These are phyloP conservation scores for Rhopalosiphum maidis DNA, from an alignment of 1,140 invertebrate species.

Conservation along the genomic window DNA sequence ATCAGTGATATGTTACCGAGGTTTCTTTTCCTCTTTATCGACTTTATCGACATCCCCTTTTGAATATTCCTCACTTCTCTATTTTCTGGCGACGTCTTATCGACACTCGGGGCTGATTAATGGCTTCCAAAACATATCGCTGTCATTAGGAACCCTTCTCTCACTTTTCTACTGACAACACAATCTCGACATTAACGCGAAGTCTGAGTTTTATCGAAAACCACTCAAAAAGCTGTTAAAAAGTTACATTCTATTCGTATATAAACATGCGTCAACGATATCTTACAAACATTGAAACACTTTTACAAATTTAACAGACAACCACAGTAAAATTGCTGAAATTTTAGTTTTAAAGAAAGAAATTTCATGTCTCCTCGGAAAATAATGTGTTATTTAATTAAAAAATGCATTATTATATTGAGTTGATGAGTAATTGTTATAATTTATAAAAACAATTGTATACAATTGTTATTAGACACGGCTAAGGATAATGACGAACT, in stretches of 20 bases:
- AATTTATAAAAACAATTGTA: neutral
- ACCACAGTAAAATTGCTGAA: neutral
- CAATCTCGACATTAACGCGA: conserved; percentile 15
- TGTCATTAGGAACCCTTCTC: neutral
- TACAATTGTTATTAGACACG: neutral
- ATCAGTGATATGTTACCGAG: neutral
- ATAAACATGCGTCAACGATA: neutral
- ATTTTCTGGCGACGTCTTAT: conserved; percentile 40
- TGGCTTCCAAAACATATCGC: conserved; percentile 1
- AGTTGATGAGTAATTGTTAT: neutral
- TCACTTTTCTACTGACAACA: neutral
- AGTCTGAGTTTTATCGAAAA: conserved; percentile 16
- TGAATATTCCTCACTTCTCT: conserved; percentile 21
- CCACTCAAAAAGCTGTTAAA: conserved; percentile 46
- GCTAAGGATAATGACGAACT: neutral
- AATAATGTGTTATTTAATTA: neutral
- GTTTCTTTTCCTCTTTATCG: conserved; percentile 13
- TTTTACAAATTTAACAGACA: neutral
- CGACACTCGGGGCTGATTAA: conserved; percentile 15
- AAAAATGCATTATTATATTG: neutral
- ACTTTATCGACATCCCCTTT: neutral
- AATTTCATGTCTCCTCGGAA: neutral
- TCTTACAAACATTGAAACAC: neutral
- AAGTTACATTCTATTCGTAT: conserved; percentile 13
- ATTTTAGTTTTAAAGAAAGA: neutral